A percentile compares a stretch with the other conserved stretches of the same genome.
These are phyloP conservation scores for Rhagoletis zephyria DNA, from an alignment of 1,140 invertebrate genomes.

Conservation along the genomic window DNA sequence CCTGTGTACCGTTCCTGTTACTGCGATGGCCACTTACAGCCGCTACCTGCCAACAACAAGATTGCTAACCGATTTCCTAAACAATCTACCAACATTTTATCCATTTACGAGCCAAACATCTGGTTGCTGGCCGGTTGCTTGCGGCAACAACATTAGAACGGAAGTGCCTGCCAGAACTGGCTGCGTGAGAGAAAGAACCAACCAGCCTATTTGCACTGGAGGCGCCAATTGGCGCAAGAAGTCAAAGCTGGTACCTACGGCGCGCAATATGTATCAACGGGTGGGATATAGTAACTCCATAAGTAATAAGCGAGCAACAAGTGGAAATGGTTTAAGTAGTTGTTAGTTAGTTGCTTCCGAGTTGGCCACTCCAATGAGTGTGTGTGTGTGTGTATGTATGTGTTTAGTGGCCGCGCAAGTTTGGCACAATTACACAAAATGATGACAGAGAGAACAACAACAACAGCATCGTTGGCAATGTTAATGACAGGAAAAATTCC, in stretches of 20 bases:
- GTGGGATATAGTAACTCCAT: too few species aligned
- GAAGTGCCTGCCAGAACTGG: conserved; percentile 46
- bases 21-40: not conserved
- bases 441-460: not conserved
- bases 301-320: not conserved
- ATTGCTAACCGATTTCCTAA: conserved; percentile 43
- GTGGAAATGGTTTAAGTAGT: conserved; percentile 42
- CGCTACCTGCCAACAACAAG: not conserved
- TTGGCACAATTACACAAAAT: conserved; percentile 17
- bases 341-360: conserved; percentile 18
- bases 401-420: not conserved
- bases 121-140: not conserved
- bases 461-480: not conserved
- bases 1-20: conserved; percentile 37
- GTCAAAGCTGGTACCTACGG: conserved; percentile 1
- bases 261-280: not conserved
- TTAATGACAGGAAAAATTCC: conserved; percentile 24
- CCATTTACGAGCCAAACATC: conserved; percentile 34
- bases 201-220: not conserved
- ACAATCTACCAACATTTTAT: conserved; percentile 39
- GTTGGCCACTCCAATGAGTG: not conserved
- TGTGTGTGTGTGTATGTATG: not conserved
- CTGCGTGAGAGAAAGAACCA: conserved; percentile 48
- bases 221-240: not conserved
- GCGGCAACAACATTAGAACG: conserved; percentile 17